Percentiles rank a stretch among this genome's conserved stretches.
Conservation (phyloP, 2,888 invertebrate species). For the Agrypnus murinus region DNA sequence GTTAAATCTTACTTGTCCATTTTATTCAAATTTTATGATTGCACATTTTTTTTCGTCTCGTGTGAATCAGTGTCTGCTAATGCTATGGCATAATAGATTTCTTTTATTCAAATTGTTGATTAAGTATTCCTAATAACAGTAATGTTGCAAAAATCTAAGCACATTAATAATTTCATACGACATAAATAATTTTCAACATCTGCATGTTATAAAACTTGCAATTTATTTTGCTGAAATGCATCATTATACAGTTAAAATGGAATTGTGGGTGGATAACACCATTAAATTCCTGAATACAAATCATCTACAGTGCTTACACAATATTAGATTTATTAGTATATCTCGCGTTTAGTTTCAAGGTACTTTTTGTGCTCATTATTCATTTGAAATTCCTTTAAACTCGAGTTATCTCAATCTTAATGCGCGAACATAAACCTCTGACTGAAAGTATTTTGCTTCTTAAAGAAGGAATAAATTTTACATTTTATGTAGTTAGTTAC, state of each 20-base stretch:
- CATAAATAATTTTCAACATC: slow-evolving; percentile 1
- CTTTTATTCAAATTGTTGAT: no score
- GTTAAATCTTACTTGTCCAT: no score
- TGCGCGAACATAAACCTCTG: neutral
- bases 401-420: slow-evolving; percentile 4
- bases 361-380: slow-evolving; percentile 6
- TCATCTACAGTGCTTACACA: slow-evolving; percentile 16
- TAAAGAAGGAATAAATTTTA: neutral
- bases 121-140: no score
- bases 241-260: neutral
- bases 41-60: no score
- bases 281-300: slow-evolving; percentile 27
- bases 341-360: slow-evolving; percentile 3
- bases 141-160: no score
- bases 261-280: slow-evolving; percentile 22
- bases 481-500: neutral
- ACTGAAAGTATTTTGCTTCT: neutral
- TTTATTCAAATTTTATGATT: no score
- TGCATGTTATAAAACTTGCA: slow-evolving; percentile 17
- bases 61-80: no score
- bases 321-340: slow-evolving; percentile 9
- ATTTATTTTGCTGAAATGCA: slow-evolving; percentile 18
- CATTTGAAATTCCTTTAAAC: slow-evolving; percentile 2
- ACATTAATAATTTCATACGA: neutral
- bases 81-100: no score